phyloP scores from a whole-genome alignment of 2,113 vertebrate species.

The Dromaius novaehollandiae region DNA sequence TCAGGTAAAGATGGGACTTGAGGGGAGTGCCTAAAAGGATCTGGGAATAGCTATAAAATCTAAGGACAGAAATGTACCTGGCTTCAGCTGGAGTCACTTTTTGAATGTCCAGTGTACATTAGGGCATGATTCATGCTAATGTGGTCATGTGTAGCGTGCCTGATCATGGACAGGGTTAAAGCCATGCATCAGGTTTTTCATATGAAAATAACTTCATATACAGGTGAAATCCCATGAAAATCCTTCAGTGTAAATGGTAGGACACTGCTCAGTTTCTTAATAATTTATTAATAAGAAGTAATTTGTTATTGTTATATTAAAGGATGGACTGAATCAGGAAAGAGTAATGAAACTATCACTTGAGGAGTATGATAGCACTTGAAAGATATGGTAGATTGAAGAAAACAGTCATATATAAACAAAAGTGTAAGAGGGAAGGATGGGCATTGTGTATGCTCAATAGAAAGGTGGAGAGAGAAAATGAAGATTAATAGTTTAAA shows the following conservation, averaged over 20 bases:
- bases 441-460: background rate
- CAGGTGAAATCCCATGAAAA: background rate
- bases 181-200: background rate
- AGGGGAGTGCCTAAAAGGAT: background rate
- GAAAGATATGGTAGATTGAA: background rate
- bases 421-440: background rate
- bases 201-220: background rate
- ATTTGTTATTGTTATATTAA: background rate
- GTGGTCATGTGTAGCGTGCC: background rate
- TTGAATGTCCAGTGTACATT: background rate
- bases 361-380: background rate
- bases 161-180: background rate
- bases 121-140: background rate
- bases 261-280: background rate
- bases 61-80: background rate
- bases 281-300: background rate
- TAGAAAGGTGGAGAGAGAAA: background rate
- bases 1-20: background rate
- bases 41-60: background rate
- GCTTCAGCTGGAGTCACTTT: background rate
- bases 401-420: background rate
- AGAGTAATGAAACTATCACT: background rate
- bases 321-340: background rate
- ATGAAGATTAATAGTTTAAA: background rate
- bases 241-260: background rate